phyloP scores from a whole-genome alignment of 2,888 invertebrate genomes.

The Phorcus lineatus region DNA sequence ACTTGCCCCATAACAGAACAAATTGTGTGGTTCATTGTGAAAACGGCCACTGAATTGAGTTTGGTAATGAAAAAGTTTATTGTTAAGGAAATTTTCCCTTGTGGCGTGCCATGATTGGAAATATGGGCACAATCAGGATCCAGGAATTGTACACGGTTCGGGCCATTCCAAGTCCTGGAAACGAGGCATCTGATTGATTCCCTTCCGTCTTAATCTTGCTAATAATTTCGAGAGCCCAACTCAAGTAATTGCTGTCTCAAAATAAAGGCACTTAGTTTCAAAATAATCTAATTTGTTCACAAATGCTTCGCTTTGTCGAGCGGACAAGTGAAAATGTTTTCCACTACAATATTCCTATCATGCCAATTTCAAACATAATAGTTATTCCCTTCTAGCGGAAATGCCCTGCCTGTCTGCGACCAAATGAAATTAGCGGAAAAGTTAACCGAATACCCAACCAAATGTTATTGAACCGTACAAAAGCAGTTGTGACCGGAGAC shows the following conservation, averaged over 20 bases:
- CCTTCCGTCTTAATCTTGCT: conserved; percentile 13
- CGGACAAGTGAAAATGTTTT: conserved; percentile 33
- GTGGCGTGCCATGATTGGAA: conserved; percentile 22
- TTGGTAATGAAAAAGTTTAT: conserved; percentile 24
- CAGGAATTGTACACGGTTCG: neutral
- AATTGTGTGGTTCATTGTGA: conserved; percentile 20
- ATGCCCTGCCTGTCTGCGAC: conserved; percentile 5
- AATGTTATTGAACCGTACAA: conserved; percentile 36
- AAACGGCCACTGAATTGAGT: neutral
- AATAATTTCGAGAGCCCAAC: conserved; percentile 26
- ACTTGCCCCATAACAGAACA: conserved; percentile 9
- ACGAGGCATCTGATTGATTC: conserved; percentile 19
- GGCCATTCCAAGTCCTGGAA: neutral
- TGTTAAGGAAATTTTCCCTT: conserved; percentile 23
- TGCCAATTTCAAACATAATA: conserved; percentile 27
- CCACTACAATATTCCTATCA: conserved; percentile 29
- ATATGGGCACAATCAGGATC: conserved; percentile 21
- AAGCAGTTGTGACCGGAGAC: conserved; percentile 31
- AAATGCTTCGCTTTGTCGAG: conserved; percentile 25
- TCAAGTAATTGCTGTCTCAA: conserved; percentile 30
- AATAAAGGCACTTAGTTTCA: conserved; percentile 35
- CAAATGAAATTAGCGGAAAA: conserved; percentile 27
- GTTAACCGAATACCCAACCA: conserved; percentile 29
- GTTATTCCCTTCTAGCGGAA: conserved; percentile 16
- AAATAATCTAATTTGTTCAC: conserved; percentile 31